Evolutionary conservation across 2,888 invertebrate species (phyloP), one percentile per base, ranked within the genome.

Genomic region (Drosophila recens): DNA sequence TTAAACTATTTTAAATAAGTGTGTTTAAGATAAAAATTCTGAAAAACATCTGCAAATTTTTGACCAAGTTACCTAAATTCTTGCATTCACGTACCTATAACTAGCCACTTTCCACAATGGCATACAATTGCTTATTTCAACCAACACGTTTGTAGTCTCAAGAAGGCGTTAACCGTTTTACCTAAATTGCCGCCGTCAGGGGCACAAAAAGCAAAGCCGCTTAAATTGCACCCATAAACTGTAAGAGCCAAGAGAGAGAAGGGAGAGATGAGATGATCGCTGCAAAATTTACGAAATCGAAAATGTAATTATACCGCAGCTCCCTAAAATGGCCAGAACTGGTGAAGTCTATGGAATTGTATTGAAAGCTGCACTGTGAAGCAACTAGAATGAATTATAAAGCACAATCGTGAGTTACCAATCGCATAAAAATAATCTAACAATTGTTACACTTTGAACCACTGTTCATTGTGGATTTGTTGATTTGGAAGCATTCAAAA

Each of bases 81-180:
- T 51, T 54, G 58, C 66, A 69, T 73, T 69, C 52, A n/a, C n/a
- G n/a, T n/a, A n/a, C n/a, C n/a, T n/a, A 52, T 54, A 43, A 27
- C 52, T 40, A 62, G 52, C 53, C 64, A 56, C 64, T 79, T 72
- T 70, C 85, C 89, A 75, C 88, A 89, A 87, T 85, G 75, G 80
- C 82, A 85, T 82, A 86, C 80, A n/a, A n/a, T n/a, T n/a, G n/a
- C n/a, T n/a, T n/a, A n/a, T n/a, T n/a, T n/a, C n/a, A n/a, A n/a
- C n/a, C n/a, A n/a, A n/a, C n/a, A n/a, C n/a, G n/a, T n/a, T 71
- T 72, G 75, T 75, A 73, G 75, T 77, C 70, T 40, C 75, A 82
- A 88, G 89, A 87, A 87, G 86, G 89, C 86, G 89, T 89, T 72
- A 59, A 80, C 86, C 80, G 79, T 86, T 89, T 86, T 87, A 89